Conservation (phyloP, 2,113 vertebrate genomes). For the Limnothrissa miodon region DNA sequence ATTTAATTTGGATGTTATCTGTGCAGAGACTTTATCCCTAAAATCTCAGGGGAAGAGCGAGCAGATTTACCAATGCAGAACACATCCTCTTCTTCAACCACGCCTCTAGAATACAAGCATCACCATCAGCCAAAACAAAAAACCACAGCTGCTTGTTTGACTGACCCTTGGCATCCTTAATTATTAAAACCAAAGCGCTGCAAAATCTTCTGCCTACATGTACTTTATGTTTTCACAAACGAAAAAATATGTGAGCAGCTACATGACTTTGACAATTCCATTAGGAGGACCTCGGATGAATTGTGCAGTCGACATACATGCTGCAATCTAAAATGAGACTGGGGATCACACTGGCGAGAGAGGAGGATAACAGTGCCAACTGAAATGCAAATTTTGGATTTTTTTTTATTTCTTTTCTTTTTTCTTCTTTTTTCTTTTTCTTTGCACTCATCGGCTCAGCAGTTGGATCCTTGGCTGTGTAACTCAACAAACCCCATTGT, state of each 20-base stretch:
- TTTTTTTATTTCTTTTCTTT: neutral
- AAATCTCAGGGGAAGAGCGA: conserved; percentile 56
- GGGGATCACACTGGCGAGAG: neutral
- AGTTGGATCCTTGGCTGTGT: neutral
- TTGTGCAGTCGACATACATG: neutral
- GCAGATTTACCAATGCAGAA: conserved; percentile 59
- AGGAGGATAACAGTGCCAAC: neutral
- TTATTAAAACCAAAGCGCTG: neutral
- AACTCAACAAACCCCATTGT: neutral
- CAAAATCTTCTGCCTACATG: neutral
- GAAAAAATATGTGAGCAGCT: neutral
- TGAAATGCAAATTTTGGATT: conserved; percentile 10
- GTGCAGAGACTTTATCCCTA: conserved; percentile 71
- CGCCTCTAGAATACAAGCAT: neutral
- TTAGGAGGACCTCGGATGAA: neutral
- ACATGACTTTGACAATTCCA: conserved; percentile 1
- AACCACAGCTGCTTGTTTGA: neutral
- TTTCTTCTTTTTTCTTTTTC: too few relatives aligned
- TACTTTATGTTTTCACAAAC: neutral
- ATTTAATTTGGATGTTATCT: conserved; percentile 78
- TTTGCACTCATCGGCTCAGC: neutral
- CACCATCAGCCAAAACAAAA: neutral
- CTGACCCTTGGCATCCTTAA: neutral
- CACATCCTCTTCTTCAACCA: neutral
- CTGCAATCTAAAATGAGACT: conserved; percentile 2